These are phyloP conservation scores for Temnopleurus reevesii DNA, from an alignment of 53 echinoderm and acorn worm species.

Conservation along the genomic window DNA sequence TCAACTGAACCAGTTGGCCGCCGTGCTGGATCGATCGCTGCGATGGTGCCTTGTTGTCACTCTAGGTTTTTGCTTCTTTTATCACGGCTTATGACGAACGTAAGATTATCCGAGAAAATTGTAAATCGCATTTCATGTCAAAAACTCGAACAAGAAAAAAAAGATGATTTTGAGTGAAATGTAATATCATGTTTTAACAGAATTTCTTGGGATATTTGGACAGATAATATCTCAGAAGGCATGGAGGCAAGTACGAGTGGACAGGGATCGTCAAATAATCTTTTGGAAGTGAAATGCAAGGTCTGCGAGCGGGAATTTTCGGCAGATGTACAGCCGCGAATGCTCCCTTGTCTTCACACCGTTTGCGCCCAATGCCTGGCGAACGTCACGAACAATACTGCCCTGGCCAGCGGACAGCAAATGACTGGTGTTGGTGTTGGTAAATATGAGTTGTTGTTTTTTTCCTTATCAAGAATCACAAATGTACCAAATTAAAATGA, in stretches of 20 bases:
- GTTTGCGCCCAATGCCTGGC: conserved; percentile 84
- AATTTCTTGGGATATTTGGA: not conserved
- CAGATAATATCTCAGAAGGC: not conserved
- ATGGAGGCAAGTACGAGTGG: conserved; percentile 58
- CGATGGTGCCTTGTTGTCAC: too few species aligned
- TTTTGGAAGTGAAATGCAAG: conserved; percentile 62
- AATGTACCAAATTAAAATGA: too few species aligned
- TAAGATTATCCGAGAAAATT: too few species aligned
- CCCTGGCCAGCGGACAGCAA: conserved; percentile 53
- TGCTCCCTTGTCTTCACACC: conserved; percentile 92
- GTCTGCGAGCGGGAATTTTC: conserved; percentile 81
- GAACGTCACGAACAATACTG: conserved; percentile 64
- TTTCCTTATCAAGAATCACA: too few species aligned
- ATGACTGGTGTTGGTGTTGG: not conserved
- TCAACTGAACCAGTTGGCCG: too few species aligned
- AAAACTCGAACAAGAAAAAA: too few species aligned
- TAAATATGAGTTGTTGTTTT: too few species aligned
- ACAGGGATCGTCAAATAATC: not conserved
- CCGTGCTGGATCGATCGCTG: too few species aligned
- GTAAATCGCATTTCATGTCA: too few species aligned
- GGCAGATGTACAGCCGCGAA: conserved; percentile 71
- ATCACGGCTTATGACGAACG: too few species aligned
- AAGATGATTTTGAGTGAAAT: not conserved
- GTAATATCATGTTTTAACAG: not conserved
- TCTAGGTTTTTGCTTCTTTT: too few species aligned